Percentiles rank a stretch among this genome's conserved stretches.
Conservation (phyloP, 2,113 vertebrate genomes). For the Leucosticte australis region DNA sequence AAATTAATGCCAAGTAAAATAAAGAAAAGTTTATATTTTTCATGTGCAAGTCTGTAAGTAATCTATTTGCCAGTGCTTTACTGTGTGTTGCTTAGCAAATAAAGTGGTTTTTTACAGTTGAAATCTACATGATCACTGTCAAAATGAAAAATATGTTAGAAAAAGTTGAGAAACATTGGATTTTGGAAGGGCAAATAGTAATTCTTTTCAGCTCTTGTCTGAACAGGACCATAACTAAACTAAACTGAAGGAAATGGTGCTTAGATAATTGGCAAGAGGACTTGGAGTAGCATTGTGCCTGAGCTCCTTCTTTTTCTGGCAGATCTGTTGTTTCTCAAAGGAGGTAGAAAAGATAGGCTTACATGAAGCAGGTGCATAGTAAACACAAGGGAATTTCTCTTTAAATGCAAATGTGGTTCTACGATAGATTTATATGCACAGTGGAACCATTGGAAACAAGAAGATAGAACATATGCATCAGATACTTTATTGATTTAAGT, state of each 20-base stretch:
- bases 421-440: not conserved
- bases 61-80: not conserved
- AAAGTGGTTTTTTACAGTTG: not conserved
- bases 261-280: slow-evolving; percentile 19
- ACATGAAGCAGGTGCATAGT: slow-evolving; percentile 58
- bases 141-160: slow-evolving; percentile 4
- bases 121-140: not conserved
- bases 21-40: not conserved
- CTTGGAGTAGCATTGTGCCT: not conserved
- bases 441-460: slow-evolving; percentile 4
- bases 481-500: slow-evolving; percentile 44
- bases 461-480: slow-evolving; percentile 19
- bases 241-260: slow-evolving; percentile 35
- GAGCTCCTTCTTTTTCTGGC: slow-evolving; percentile 8
- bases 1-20: not conserved
- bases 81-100: not conserved
- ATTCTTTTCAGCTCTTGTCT: not conserved
- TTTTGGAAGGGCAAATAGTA: not conserved
- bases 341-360: slow-evolving; percentile 4
- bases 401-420: slow-evolving; percentile 56
- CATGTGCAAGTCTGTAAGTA: not conserved
- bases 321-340: slow-evolving; percentile 19
- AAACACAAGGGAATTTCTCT: slow-evolving; percentile 47
- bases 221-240: slow-evolving; percentile 11
- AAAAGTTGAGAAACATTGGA: not conserved